Conservation (phyloP, 2,888 invertebrate genomes). For the Dexiosoma caninum region DNA sequence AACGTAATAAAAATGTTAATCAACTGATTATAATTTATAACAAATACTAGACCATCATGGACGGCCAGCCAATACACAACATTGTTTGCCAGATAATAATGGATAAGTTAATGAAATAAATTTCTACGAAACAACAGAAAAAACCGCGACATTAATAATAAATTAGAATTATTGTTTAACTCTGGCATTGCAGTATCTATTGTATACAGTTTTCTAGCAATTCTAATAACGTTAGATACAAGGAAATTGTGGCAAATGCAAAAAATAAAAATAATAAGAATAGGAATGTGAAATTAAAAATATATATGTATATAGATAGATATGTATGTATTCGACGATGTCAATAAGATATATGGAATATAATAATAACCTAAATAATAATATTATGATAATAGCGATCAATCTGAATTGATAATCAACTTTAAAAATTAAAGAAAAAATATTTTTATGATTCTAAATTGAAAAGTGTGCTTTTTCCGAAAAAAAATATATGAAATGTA, state of each 20-base stretch:
- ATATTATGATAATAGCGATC: no score
- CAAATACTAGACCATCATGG: conserved; percentile 16
- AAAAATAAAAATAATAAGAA: background rate
- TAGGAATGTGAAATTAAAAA: conserved; percentile 1
- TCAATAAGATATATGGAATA: conserved; percentile 5
- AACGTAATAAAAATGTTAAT: conserved; percentile 25
- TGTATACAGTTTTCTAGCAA: background rate
- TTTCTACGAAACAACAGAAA: conserved; percentile 4
- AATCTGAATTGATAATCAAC: background rate
- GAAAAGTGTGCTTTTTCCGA: no score
- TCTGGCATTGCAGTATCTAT: background rate
- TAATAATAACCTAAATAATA: no score
- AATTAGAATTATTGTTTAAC: conserved; percentile 7
- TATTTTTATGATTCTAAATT: no score
- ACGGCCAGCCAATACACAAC: background rate
- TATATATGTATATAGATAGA: no score
- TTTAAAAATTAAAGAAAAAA: background rate
- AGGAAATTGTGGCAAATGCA: background rate
- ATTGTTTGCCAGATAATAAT: background rate
- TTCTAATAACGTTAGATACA: conserved; percentile 6
- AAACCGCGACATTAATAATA: conserved; percentile 7
- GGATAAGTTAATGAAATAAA: conserved; percentile 12
- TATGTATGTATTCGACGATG: no score
- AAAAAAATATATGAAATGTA: no score
- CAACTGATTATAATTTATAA: conserved; percentile 53